Percentiles rank a stretch among this genome's conserved stretches.
Evolutionary conservation across 1,140 invertebrate genomes (phyloP).

Genomic region (Drosophila gunungcola): DNA sequence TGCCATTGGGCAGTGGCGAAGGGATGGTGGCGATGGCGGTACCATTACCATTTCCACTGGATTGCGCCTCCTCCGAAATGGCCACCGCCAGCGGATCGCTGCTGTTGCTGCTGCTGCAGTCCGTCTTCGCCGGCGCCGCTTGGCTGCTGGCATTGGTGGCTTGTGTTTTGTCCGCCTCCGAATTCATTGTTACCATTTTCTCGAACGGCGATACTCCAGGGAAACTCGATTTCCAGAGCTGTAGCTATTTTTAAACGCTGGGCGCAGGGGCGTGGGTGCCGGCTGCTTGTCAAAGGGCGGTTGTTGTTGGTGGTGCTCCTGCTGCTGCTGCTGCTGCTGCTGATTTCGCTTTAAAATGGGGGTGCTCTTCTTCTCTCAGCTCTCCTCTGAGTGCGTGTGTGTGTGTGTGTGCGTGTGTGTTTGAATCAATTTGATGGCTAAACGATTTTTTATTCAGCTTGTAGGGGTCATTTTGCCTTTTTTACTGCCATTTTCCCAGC

Average conservation of each 20-base stretch:
- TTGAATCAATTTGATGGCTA: conserved; percentile 24
- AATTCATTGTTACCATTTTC: conserved; percentile 85
- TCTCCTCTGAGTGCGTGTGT: conserved; percentile 17
- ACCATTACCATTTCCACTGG: neutral
- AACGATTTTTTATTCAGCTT: conserved; percentile 20
- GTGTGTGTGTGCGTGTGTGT: conserved; percentile 21
- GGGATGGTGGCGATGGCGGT: neutral
- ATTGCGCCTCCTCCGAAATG: neutral
- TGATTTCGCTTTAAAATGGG: neutral
- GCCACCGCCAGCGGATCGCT: conserved; percentile 27
- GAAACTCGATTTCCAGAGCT: conserved; percentile 14
- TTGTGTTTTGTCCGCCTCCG: conserved; percentile 84
- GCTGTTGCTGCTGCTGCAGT: conserved; percentile 32
- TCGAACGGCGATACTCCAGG: conserved; percentile 15
- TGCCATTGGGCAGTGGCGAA: conserved; percentile 19
- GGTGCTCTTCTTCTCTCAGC: conserved; percentile 16
- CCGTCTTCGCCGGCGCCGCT: conserved; percentile 23
- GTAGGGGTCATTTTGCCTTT: conserved; percentile 28
- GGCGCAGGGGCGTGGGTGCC: conserved; percentile 19
- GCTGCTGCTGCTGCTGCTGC: neutral
- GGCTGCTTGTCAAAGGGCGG: conserved; percentile 1
- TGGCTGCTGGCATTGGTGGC: conserved; percentile 67
- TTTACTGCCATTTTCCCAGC: conserved; percentile 12
- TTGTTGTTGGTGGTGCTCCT: neutral
- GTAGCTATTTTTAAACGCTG: conserved; percentile 41